A percentile compares a stretch with the other conserved stretches of the same genome.
Evolutionary conservation across 2,113 vertebrate genomes (phyloP).

Genomic region (Psammodynastes pulverulentus): DNA sequence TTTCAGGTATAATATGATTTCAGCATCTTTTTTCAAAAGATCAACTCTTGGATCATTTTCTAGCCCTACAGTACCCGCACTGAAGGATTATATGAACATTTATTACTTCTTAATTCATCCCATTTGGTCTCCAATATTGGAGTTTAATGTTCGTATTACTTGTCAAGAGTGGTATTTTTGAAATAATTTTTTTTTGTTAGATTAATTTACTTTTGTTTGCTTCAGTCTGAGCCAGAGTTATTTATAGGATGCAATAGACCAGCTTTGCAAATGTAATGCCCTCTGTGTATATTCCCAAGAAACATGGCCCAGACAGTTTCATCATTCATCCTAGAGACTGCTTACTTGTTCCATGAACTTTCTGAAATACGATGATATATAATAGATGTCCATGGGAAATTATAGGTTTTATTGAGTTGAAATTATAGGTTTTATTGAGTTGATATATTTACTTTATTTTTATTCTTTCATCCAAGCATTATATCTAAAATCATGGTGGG

Average conservation of each 20-base stretch:
- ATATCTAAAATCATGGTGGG: background rate
- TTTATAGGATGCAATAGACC: background rate
- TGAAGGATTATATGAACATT: background rate
- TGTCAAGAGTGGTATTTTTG: background rate
- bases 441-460: background rate
- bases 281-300: background rate
- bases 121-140: background rate
- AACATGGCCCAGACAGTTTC: background rate
- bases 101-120: background rate
- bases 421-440: background rate
- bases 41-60: background rate
- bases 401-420: background rate
- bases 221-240: background rate
- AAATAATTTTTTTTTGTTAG: background rate
- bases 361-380: background rate
- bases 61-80: background rate
- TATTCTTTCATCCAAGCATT: background rate
- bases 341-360: background rate
- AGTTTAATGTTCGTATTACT: background rate
- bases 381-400: background rate
- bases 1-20: background rate
- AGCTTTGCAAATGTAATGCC: background rate
- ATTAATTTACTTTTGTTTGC: background rate
- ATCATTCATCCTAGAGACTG: background rate
- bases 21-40: background rate